Conservation (phyloP, 1,140 invertebrate species). For the Drosophila pruinosa region DNA sequence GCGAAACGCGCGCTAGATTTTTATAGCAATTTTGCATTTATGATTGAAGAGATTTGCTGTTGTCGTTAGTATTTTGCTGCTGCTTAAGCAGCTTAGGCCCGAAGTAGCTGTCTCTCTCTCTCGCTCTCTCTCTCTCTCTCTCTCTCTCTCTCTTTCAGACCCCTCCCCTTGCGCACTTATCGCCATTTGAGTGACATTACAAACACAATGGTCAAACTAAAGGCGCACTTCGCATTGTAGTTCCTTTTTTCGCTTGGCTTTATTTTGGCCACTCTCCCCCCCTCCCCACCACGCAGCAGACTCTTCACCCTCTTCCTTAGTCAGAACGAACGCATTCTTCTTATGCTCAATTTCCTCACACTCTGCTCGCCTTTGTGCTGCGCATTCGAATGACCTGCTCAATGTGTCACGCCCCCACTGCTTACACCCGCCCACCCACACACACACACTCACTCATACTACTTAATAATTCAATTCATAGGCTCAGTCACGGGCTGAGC, state of each 20-base stretch:
- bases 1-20: conserved; percentile 6
- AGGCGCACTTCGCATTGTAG: conserved; percentile 10
- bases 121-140: not conserved
- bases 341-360: conserved; percentile 7
- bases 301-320: too few relatives aligned
- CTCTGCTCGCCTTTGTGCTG: conserved; percentile 47
- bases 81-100: not conserved
- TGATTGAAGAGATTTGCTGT: conserved; percentile 7
- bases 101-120: not conserved
- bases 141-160: not conserved
- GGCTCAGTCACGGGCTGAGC: conserved; percentile 64
- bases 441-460: conserved; percentile 23
- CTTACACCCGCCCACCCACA: conserved; percentile 4
- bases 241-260: not conserved
- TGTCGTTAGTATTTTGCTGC: not conserved
- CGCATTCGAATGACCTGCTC: conserved; percentile 77
- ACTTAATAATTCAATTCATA: conserved; percentile 80
- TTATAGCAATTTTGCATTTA: conserved; percentile 2
- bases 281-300: not conserved
- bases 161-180: not conserved
- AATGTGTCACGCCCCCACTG: conserved; percentile 34
- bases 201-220: conserved; percentile 11
- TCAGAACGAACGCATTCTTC: not conserved
- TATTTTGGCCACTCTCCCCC: not conserved
- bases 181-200: not conserved